These are phyloP conservation scores for Xenopus laevis DNA, from an alignment of 2,113 vertebrate genomes.

Conservation along the genomic window DNA sequence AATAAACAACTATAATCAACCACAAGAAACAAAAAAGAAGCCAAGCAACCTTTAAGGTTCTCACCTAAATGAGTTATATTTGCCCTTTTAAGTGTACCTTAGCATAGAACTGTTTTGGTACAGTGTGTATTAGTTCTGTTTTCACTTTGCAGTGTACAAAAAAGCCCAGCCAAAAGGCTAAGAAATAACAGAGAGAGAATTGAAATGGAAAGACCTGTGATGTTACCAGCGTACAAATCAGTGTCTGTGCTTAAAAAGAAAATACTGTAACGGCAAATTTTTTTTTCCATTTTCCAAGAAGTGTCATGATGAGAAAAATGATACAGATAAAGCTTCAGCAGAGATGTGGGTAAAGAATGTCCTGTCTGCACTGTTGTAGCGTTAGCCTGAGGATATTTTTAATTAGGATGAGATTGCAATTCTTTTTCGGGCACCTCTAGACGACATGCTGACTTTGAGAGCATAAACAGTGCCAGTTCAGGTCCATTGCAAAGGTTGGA, in stretches of 20 bases:
- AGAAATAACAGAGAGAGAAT: constrained; percentile 26
- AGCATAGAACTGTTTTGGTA: constrained; percentile 28
- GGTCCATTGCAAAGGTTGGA: constrained; percentile 15
- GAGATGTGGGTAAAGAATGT: constrained; percentile 40
- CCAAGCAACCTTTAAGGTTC: constrained; percentile 8
- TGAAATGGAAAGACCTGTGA: constrained; percentile 29
- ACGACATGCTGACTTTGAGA: constrained; percentile 38
- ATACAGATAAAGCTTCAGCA: constrained; percentile 32
- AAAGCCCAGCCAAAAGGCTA: constrained; percentile 25
- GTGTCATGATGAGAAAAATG: constrained; percentile 42
- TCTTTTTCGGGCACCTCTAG: constrained; percentile 30
- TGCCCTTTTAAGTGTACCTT: constrained; percentile 22
- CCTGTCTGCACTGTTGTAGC: constrained; percentile 31
- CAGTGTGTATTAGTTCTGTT: constrained; percentile 30
- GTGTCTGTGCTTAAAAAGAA: constrained; percentile 37
- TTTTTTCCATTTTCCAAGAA: constrained; percentile 22
- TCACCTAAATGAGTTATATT: constrained; percentile 21
- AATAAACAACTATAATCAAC: constrained; percentile 24
- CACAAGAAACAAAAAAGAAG: constrained; percentile 37
- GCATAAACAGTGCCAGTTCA: constrained; percentile 11
- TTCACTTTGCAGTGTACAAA: constrained; percentile 25
- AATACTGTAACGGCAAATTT: constrained; percentile 30
- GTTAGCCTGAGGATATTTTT: constrained; percentile 46
- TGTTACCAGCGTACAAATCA: constrained; percentile 37
- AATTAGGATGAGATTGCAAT: constrained; percentile 43